Percentiles rank a stretch among this genome's conserved stretches.
Evolutionary conservation across 2,888 invertebrate genomes (phyloP).

Genomic region (Diaprepes abbreviatus): DNA sequence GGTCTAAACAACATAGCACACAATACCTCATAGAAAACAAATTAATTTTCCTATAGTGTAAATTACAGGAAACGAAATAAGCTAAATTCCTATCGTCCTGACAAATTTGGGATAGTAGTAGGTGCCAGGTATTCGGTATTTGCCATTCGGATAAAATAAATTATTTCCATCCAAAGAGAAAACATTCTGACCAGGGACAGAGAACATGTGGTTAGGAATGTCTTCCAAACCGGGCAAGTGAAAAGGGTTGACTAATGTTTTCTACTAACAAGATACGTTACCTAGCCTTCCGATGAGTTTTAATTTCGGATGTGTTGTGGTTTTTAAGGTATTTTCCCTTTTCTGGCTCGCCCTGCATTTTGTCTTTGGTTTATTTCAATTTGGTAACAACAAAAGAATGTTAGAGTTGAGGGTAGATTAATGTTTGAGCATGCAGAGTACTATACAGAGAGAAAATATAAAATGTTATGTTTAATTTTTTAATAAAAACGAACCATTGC

Average conservation of each 20-base stretch:
- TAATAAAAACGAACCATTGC: too few relatives aligned
- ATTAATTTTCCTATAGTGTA: slow-evolving; percentile 34
- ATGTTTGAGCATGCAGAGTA: slow-evolving; percentile 48
- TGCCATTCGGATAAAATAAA: slow-evolving; percentile 44
- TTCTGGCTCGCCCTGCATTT: slow-evolving; percentile 35
- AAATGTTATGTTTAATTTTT: too few relatives aligned
- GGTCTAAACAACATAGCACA: background rate
- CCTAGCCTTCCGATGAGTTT: slow-evolving; percentile 54
- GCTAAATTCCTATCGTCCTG: slow-evolving; percentile 41
- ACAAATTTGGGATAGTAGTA: slow-evolving; percentile 42
- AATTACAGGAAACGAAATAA: slow-evolving; percentile 36
- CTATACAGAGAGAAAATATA: too few relatives aligned
- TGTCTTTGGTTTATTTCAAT: slow-evolving; percentile 36
- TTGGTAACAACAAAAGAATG: slow-evolving; percentile 26
- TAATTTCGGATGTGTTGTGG: slow-evolving; percentile 55
- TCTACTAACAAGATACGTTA: slow-evolving; percentile 55
- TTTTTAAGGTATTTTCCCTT: slow-evolving; percentile 53
- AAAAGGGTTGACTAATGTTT: slow-evolving; percentile 64
- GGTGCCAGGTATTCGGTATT: slow-evolving; percentile 45
- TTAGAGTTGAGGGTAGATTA: slow-evolving; percentile 42
- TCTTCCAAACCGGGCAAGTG: slow-evolving; percentile 58
- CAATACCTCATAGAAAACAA: slow-evolving; percentile 21
- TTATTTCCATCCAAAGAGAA: slow-evolving; percentile 43
- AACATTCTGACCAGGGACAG: slow-evolving; percentile 48
- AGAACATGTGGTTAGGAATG: slow-evolving; percentile 60